phyloP scores from a whole-genome alignment of 2,113 vertebrate species.

The Chloebia gouldiae region DNA sequence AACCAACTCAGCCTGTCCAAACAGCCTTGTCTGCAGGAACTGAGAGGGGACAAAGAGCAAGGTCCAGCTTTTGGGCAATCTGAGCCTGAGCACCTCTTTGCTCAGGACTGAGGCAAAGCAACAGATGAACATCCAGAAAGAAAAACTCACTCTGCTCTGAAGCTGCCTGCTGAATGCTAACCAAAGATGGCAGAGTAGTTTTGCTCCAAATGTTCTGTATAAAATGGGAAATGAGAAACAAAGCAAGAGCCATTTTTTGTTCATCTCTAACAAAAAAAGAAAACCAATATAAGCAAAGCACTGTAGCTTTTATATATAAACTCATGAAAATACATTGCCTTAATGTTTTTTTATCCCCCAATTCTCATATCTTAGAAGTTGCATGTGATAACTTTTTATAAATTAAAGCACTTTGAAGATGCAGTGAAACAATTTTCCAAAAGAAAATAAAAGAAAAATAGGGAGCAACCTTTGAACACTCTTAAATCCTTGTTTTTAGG shows the following conservation, averaged over 20 bases:
- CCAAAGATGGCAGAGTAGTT: not conserved
- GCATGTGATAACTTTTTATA: not conserved
- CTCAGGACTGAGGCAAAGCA: not conserved
- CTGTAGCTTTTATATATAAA: slow-evolving; percentile 38
- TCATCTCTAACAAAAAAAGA: slow-evolving; percentile 9
- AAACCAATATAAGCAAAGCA: slow-evolving; percentile 33
- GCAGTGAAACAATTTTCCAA: slow-evolving; percentile 1
- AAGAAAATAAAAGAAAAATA: not conserved
- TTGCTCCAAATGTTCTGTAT: slow-evolving; percentile 26
- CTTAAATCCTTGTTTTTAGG: slow-evolving; percentile 4
- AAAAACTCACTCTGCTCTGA: not conserved
- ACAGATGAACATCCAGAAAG: not conserved
- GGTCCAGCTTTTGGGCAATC: not conserved
- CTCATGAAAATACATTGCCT: slow-evolving; percentile 39
- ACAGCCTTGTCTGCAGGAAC: not conserved
- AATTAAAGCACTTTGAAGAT: slow-evolving; percentile 16
- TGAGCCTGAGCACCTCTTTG: not conserved
- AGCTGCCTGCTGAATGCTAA: not conserved
- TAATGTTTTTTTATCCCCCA: slow-evolving; percentile 14
- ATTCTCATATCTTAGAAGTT: slow-evolving; percentile 18
- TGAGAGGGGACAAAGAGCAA: not conserved
- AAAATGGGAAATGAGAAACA: slow-evolving; percentile 37
- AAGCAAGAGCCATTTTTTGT: slow-evolving; percentile 13
- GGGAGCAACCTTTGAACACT: not conserved
- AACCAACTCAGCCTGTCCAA: not conserved